Percentiles rank a stretch among this genome's conserved stretches.
These are phyloP conservation scores for Papilio polytes DNA, from an alignment of 1,140 invertebrate genomes.

Conservation along the genomic window DNA sequence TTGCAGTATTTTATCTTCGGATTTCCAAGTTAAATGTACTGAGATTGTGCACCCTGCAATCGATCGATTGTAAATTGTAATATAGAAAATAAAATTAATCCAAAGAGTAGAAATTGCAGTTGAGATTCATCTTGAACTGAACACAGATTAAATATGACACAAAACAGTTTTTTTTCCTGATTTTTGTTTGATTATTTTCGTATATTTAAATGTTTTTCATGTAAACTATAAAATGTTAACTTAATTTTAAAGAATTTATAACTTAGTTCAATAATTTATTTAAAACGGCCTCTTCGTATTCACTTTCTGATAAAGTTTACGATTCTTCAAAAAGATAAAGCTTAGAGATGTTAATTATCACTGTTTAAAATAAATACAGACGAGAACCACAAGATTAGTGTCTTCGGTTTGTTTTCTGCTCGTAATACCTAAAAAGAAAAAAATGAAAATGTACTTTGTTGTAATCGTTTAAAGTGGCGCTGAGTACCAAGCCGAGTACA, in stretches of 20 bases:
- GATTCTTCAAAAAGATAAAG: not conserved
- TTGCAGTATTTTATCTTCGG: too few relatives aligned
- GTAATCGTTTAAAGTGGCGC: slow-evolving; percentile 1
- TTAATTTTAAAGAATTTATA: too few relatives aligned
- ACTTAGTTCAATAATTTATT: not conserved
- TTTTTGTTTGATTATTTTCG: not conserved
- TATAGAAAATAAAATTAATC: slow-evolving; percentile 33
- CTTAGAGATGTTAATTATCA: not conserved
- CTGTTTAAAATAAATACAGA: not conserved
- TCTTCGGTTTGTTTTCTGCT: not conserved
- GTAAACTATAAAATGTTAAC: not conserved
- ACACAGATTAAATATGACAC: not conserved
- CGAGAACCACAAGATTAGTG: not conserved
- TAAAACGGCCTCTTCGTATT: not conserved
- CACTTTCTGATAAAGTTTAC: not conserved
- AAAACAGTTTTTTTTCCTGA: not conserved
- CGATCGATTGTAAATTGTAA: too few relatives aligned
- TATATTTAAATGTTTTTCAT: not conserved
- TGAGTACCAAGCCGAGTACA: slow-evolving; percentile 10
- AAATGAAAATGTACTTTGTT: not conserved
- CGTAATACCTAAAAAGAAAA: not conserved
- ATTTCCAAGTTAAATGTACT: too few relatives aligned
- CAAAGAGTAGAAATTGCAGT: not conserved
- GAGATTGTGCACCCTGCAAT: too few relatives aligned
- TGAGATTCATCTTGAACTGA: not conserved